Evolutionary conservation across 1,140 invertebrate species (phyloP).

Genomic region (Hermatobates lingyangjiaoensis): DNA sequence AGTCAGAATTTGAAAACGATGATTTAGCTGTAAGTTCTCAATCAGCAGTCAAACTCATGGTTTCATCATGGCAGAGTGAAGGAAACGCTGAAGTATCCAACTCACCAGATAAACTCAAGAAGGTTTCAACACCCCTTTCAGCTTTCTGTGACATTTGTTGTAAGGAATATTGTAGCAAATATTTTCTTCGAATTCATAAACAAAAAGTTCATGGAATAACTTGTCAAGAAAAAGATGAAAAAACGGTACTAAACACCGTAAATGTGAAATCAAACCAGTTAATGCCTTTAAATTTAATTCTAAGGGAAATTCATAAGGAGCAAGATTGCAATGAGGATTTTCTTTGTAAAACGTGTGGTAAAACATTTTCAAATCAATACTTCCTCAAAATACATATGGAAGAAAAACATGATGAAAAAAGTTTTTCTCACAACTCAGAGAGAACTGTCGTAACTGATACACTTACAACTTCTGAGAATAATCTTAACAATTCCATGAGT

Average conservation of each 20-base stretch:
- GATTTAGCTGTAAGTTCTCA: conserved; percentile 8
- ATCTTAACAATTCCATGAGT: too few species aligned
- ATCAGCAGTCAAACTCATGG: conserved; percentile 4
- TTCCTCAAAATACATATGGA: conserved; percentile 12
- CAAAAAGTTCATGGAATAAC: conserved; percentile 57
- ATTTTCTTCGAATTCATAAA: conserved; percentile 81
- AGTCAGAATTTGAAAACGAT: conserved; percentile 11
- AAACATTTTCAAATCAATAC: conserved; percentile 8
- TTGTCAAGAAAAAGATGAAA: conserved; percentile 32
- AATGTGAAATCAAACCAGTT: conserved; percentile 9
- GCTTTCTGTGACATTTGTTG: conserved; percentile 88
- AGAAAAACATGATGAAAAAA: conserved; percentile 6
- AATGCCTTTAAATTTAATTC: conserved; percentile 14
- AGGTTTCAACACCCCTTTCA: conserved; percentile 37
- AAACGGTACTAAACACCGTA: conserved; percentile 15
- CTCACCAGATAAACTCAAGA: conserved; percentile 12
- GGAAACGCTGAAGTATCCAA: conserved; percentile 10
- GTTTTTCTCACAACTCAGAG: not conserved
- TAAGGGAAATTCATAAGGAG: conserved; percentile 11
- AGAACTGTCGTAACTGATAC: too few species aligned
- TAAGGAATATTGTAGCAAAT: conserved; percentile 90
- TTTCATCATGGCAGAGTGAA: conserved; percentile 11
- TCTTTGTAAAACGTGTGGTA: conserved; percentile 11
- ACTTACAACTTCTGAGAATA: too few species aligned
- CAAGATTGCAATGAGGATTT: conserved; percentile 1